Base-by-base conservation (phyloP, 2,888 invertebrate species). In the Drosophila kambysellisi region DNA sequence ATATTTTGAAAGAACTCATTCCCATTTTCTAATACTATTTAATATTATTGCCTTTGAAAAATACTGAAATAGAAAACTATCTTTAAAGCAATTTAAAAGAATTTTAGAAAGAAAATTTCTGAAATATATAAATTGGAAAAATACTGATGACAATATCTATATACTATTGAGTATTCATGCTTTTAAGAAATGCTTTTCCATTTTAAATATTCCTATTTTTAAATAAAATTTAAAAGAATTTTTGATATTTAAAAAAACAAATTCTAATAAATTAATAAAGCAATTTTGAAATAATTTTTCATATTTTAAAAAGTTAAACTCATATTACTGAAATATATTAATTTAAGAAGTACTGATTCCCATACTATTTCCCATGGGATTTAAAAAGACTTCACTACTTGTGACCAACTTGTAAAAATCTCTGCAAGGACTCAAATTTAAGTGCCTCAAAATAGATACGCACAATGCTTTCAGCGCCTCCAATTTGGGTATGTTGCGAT, bases 401-500 rank as follows among this genome's bases (percentile, higher is more conserved):
- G 11, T n/a, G 11, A 7, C 51, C 30, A 17, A 51, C 2, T 32
- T 32, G 7, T 30, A 2, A 32, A 6, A 7, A 17, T 51, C 17
- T 30, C 15, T 17, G 50, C 5, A 32, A n/a, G n/a, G 11, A 9
- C 17, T 5, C 17, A 9, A 51, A 51, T 32, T n/a, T 0, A 30
- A n/a, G 9, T 30, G 30, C 3, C 6, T 6, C 0, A 3, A 11
- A n/a, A 12, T 30, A n/a, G 20, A 41, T 51, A 82, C 92, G 74
- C 81, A 93, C 93, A 92, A 92, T 35, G 93, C 92, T 66, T 92
- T 92, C 3, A 93, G 76, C 4, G 92, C 92, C 59, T 92, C 91
- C 60, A 93, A 73, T 70, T 92, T 93, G 17, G 93, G 93, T 76
- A 93, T 93, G 69, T 93, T 93, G n/a, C 91, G 89, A 9, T 91